Conservation (phyloP, 1,140 invertebrate species). For the Brachionus plicatilis region DNA sequence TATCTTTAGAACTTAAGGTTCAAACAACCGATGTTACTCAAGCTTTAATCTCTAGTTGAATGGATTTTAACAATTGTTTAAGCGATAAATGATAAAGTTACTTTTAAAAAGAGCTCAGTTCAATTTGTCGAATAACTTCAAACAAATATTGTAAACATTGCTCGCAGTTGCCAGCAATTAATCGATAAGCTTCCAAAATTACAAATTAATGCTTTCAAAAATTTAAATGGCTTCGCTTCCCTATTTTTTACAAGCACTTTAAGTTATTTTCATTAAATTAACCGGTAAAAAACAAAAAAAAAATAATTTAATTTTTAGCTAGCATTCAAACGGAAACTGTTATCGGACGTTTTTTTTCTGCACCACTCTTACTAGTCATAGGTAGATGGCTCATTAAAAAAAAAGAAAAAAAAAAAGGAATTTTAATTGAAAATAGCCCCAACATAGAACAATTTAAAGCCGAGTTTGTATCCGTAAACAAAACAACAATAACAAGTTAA, state of each 20-base stretch:
- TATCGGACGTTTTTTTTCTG: not conserved
- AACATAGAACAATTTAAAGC: not conserved
- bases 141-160: not conserved
- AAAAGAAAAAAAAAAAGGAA: not conserved
- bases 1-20: conserved; percentile 3
- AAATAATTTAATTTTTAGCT: conserved; percentile 7
- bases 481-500: conserved; percentile 21
- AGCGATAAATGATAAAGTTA: conserved; percentile 23
- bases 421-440: conserved; percentile 34
- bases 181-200: conserved; percentile 25
- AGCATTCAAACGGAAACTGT: conserved; percentile 19
- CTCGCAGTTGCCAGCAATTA: conserved; percentile 19
- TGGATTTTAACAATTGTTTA: conserved; percentile 14
- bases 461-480: conserved; percentile 12
- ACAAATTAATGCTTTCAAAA: not conserved
- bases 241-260: not conserved
- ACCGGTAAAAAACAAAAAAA: conserved; percentile 25
- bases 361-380: not conserved
- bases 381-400: not conserved
- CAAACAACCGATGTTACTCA: not conserved
- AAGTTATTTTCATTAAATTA: conserved; percentile 29
- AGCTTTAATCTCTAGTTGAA: conserved; percentile 10
- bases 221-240: not conserved
- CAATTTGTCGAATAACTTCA: not conserved
- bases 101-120: not conserved